A percentile compares a stretch with the other conserved stretches of the same genome.
Evolutionary conservation across 2,888 invertebrate genomes (phyloP).

Genomic region (Caenorhabditis afra): DNA sequence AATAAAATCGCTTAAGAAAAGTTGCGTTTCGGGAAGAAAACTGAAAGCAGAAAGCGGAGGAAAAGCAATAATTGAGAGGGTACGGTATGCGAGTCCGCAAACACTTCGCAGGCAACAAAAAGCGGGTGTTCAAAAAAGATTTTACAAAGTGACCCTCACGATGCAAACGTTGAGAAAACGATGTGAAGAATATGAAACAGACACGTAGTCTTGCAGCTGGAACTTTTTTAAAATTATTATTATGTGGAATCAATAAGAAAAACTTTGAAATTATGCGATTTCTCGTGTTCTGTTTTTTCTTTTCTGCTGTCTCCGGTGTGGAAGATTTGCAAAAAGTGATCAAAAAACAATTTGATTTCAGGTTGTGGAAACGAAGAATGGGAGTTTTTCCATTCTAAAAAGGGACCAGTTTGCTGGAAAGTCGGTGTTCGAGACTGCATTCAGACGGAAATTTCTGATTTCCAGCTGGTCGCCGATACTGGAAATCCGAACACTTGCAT

Average conservation of each 20-base stretch:
- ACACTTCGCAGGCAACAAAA: background rate
- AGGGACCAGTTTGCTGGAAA: conserved; percentile 21
- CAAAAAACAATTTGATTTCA: background rate
- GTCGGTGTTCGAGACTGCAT: background rate
- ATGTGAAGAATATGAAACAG: too few species aligned
- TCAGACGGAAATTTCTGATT: background rate
- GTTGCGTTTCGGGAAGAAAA: background rate
- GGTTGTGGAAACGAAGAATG: conserved; percentile 26
- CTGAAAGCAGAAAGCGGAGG: background rate
- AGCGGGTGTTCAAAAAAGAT: background rate
- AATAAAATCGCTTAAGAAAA: background rate
- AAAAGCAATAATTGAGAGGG: background rate
- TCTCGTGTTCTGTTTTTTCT: too few species aligned
- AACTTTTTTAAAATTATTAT: too few species aligned
- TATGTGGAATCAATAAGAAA: too few species aligned
- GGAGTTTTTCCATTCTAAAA: conserved; percentile 1
- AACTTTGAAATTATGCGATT: too few species aligned
- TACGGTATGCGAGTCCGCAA: conserved; percentile 1
- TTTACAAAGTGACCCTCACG: too few species aligned
- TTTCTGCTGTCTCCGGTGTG: too few species aligned
- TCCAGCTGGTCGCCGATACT: too few species aligned
- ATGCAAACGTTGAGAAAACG: too few species aligned
- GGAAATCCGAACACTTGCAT: too few species aligned
- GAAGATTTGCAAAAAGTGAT: background rate
- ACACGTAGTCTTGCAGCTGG: too few species aligned